Conservation (phyloP, 2,113 vertebrate species). For the Anoura caudifer region DNA sequence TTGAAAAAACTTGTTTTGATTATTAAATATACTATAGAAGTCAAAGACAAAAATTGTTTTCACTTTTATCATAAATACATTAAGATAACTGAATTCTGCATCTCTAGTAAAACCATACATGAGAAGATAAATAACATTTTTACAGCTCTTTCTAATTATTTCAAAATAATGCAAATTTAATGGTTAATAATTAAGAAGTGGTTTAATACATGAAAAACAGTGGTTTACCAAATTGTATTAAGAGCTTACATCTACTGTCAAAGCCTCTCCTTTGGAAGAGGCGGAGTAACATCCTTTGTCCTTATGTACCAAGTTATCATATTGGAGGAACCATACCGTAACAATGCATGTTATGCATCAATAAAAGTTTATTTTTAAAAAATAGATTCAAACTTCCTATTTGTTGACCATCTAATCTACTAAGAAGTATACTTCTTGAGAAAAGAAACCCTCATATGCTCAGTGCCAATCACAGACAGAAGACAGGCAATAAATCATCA, state of each 20-base stretch:
- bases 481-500: neutral
- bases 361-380: neutral
- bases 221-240: neutral
- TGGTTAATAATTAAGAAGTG: neutral
- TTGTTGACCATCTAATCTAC: neutral
- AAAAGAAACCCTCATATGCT: neutral
- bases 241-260: neutral
- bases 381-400: neutral
- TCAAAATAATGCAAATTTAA: constrained; percentile 37
- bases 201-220: neutral
- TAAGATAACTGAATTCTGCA: constrained; percentile 9
- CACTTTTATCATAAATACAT: constrained; percentile 9
- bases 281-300: neutral
- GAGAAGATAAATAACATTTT: neutral
- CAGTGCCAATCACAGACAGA: neutral
- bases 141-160: constrained; percentile 4
- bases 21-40: constrained; percentile 19
- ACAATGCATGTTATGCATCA: neutral
- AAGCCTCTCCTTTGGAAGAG: neutral
- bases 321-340: neutral
- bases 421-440: neutral
- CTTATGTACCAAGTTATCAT: neutral
- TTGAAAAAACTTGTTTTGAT: neutral
- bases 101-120: constrained; percentile 1
- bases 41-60: neutral